These are phyloP conservation scores for Dreissena polymorpha DNA, from an alignment of 1,140 invertebrate species.

Conservation along the genomic window DNA sequence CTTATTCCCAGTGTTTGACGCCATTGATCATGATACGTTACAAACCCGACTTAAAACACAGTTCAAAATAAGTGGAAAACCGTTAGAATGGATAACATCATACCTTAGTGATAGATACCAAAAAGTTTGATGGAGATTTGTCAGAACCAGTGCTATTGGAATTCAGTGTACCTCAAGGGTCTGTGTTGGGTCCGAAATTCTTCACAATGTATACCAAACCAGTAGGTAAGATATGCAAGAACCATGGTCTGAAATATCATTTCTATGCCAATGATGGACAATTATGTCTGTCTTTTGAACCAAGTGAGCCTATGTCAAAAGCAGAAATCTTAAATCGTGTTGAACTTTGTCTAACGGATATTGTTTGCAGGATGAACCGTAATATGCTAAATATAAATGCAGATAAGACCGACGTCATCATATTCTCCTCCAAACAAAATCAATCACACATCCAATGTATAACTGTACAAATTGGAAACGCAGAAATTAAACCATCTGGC, in stretches of 20 bases:
- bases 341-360: constrained; percentile 37
- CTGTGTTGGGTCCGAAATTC: not conserved
- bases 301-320: not conserved
- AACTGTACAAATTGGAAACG: not conserved
- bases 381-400: constrained; percentile 30
- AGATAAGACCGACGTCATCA: constrained; percentile 27
- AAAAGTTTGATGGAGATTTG: constrained; percentile 19
- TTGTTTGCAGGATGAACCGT: constrained; percentile 31
- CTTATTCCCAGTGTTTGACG: constrained; percentile 18
- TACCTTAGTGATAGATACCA: constrained; percentile 33
- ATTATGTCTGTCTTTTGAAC: constrained; percentile 33
- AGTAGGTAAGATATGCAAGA: constrained; percentile 35
- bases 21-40: constrained; percentile 18
- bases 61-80: constrained; percentile 12
- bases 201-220: constrained; percentile 40
- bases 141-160: constrained; percentile 12
- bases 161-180: constrained; percentile 9
- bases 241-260: constrained; percentile 40
- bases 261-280: constrained; percentile 40
- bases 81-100: constrained; percentile 32
- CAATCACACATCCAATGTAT: not conserved
- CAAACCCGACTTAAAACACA: constrained; percentile 8
- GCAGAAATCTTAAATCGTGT: constrained; percentile 19
- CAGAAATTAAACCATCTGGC: constrained; percentile 4
- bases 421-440: constrained; percentile 21